Evolutionary conservation across 2,888 invertebrate species (phyloP).

Genomic region (Cryptophagus acutangulus): DNA sequence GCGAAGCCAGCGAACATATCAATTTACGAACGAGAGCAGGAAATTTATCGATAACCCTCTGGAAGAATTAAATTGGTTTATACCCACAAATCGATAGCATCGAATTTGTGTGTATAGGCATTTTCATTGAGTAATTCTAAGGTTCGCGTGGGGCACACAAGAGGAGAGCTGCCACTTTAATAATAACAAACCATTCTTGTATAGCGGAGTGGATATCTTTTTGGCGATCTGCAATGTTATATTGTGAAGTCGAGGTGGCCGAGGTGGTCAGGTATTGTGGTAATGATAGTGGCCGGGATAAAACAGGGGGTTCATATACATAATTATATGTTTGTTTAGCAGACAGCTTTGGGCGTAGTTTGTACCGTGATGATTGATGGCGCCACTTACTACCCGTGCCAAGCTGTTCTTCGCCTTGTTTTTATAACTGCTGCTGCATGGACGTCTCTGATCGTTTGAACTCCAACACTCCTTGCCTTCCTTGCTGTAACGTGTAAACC

Average conservation of each 20-base stretch:
- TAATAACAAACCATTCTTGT: slow-evolving; percentile 9
- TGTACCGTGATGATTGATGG: slow-evolving; percentile 47
- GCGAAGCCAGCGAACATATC: no score
- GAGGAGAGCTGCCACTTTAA: slow-evolving; percentile 18
- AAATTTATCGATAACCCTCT: slow-evolving; percentile 7
- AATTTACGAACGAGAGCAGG: slow-evolving; percentile 1
- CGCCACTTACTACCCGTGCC: slow-evolving; percentile 44
- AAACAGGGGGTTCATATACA: slow-evolving; percentile 49
- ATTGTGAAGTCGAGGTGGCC: slow-evolving; percentile 16
- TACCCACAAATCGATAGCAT: slow-evolving; percentile 5
- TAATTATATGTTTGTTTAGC: slow-evolving; percentile 52
- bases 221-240: slow-evolving; percentile 24
- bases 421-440: no score
- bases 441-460: no score
- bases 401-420: slow-evolving; percentile 8
- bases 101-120: slow-evolving; percentile 1
- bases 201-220: slow-evolving; percentile 22
- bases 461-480: no score
- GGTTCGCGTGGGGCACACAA: slow-evolving; percentile 13
- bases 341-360: slow-evolving; percentile 49
- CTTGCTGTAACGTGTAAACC: no score
- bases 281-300: slow-evolving; percentile 47
- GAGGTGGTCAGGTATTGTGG: slow-evolving; percentile 37
- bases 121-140: slow-evolving; percentile 11
- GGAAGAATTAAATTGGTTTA: slow-evolving; percentile 8